Percentiles rank a stretch among this genome's conserved stretches.
These are phyloP conservation scores for Pipistrellus pipistrellus DNA, from an alignment of 2,797 vertebrate species.

Conservation along the genomic window DNA sequence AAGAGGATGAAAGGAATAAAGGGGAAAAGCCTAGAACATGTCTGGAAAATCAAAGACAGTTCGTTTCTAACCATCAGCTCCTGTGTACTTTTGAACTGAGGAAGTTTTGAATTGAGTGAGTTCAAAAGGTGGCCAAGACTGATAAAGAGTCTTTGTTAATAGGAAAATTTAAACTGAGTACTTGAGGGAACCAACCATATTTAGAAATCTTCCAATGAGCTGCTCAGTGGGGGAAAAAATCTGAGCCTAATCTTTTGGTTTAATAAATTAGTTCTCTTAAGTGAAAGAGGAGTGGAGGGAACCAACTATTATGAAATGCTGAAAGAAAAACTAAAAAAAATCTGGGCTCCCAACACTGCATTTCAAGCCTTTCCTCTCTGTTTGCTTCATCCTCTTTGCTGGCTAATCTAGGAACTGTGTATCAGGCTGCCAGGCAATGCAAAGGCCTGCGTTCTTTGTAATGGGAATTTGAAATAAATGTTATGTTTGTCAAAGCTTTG, in stretches of 20 bases:
- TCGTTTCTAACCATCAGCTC: conserved; percentile 57
- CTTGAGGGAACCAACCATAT: conserved; percentile 57
- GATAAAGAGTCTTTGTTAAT: conserved; percentile 66
- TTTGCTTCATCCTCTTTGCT: neutral
- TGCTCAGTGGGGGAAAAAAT: neutral
- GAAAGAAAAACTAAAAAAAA: conserved; percentile 24
- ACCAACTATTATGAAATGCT: conserved; percentile 25
- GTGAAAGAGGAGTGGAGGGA: conserved; percentile 23
- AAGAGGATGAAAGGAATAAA: neutral
- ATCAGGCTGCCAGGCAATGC: neutral
- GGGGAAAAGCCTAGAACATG: neutral
- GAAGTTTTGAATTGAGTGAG: conserved; percentile 66
- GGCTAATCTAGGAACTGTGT: neutral
- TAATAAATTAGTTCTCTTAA: conserved; percentile 54
- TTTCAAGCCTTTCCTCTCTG: neutral
- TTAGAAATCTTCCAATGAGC: conserved; percentile 62
- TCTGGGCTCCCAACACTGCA: neutral
- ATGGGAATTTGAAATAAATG: conserved; percentile 39
- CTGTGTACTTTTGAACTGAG: conserved; percentile 72
- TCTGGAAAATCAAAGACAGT: conserved; percentile 50
- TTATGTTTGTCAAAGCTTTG: conserved; percentile 6
- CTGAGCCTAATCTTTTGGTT: conserved; percentile 63
- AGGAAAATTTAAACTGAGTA: conserved; percentile 72
- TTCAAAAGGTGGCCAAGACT: conserved; percentile 76
- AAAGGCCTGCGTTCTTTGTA: conserved; percentile 9